Conservation (phyloP, 1,140 invertebrate genomes). For the Coenobita brevimanus region DNA sequence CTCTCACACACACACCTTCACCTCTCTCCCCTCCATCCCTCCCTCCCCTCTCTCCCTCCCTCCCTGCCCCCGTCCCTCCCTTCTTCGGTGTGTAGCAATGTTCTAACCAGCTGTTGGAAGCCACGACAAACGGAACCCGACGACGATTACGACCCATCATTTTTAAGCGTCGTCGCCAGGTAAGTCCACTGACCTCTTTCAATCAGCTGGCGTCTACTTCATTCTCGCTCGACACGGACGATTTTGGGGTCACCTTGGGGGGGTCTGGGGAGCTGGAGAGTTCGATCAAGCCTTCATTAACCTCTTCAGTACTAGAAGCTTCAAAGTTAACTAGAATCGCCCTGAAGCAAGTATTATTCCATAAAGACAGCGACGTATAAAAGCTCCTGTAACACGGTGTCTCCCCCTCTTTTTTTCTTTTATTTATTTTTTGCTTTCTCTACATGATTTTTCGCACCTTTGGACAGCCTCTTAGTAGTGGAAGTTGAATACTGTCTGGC, state of each 20-base stretch:
- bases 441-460: too few relatives aligned
- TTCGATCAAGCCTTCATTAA: too few relatives aligned
- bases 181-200: too few relatives aligned
- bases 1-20: neutral
- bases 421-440: too few relatives aligned
- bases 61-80: neutral
- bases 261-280: neutral
- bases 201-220: neutral
- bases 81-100: constrained; percentile 29
- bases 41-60: neutral
- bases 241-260: neutral
- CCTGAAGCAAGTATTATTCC: too few relatives aligned
- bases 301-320: too few relatives aligned
- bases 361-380: too few relatives aligned
- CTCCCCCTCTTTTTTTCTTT: too few relatives aligned
- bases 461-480: too few relatives aligned
- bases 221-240: neutral
- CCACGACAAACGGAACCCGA: neutral
- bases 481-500: too few relatives aligned
- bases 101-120: constrained; percentile 42
- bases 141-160: neutral
- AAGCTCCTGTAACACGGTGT: too few relatives aligned
- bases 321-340: too few relatives aligned
- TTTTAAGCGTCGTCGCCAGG: constrained; percentile 6
- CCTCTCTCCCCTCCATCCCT: neutral